Conservation (phyloP, 92 coral and sea anemone species). For the Phenganax subtilis region DNA sequence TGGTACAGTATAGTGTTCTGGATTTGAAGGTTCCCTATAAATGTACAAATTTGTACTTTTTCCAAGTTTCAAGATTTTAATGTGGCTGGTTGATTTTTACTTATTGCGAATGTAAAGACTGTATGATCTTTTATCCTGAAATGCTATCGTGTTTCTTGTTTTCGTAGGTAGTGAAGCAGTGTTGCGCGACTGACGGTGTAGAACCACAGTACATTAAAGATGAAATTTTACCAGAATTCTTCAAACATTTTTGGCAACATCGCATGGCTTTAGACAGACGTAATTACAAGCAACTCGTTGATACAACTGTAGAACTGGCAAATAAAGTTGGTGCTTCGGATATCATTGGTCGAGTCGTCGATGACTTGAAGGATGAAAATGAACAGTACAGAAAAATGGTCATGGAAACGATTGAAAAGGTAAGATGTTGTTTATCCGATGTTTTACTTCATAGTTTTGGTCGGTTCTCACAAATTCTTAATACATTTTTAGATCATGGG, state of each 20-base stretch:
- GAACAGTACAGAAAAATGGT: slow-evolving; percentile 99
- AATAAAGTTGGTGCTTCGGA: slow-evolving; percentile 98
- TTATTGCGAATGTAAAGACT: no score
- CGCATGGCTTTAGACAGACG: slow-evolving; percentile 98
- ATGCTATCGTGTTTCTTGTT: background rate
- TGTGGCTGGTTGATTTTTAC: no score
- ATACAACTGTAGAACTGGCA: slow-evolving; percentile 94
- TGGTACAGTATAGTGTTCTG: no score
- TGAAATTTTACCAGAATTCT: slow-evolving; percentile 97
- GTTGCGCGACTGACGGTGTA: slow-evolving; percentile 99
- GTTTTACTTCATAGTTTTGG: background rate
- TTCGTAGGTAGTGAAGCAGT: slow-evolving; percentile 90
- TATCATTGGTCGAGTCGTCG: slow-evolving; percentile 89
- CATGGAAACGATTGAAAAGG: slow-evolving; percentile 99
- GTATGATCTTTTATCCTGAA: background rate
- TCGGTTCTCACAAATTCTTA: background rate
- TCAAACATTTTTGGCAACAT: slow-evolving; percentile 99
- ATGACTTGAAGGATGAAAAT: slow-evolving; percentile 97
- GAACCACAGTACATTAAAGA: slow-evolving; percentile 97
- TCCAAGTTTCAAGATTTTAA: no score
- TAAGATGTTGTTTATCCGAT: slow-evolving; percentile 19
- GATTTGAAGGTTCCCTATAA: no score
- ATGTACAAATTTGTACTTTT: no score
- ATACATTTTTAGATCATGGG: slow-evolving; percentile 78
- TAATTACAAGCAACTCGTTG: slow-evolving; percentile 97